Conservation (phyloP, 2,113 vertebrate species). For the Gambusia affinis region DNA sequence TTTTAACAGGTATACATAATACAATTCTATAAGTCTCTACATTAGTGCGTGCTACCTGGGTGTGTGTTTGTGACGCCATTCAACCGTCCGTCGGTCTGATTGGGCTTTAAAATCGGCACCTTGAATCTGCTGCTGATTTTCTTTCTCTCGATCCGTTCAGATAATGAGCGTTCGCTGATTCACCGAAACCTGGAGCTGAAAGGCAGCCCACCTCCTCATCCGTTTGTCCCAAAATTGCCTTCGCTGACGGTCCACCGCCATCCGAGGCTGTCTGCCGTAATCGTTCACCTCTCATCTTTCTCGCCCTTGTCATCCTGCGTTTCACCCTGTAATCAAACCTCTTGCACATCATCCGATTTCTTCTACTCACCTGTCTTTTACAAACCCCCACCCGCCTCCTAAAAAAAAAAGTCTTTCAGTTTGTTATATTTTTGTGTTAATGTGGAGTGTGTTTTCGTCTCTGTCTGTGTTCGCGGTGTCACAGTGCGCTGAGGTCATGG, state of each 20-base stretch:
- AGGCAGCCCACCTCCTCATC: conserved; percentile 22
- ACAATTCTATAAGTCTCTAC: conserved; percentile 68
- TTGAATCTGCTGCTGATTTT: conserved; percentile 25
- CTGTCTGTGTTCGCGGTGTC: conserved; percentile 35
- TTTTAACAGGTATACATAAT: conserved; percentile 56
- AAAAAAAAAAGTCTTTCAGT: conserved; percentile 2
- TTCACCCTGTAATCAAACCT: not conserved
- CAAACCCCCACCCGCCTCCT: not conserved
- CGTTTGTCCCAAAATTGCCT: not conserved
- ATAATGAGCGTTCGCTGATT: conserved; percentile 22
- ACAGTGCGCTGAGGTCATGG: conserved; percentile 88
- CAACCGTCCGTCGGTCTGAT: not conserved
- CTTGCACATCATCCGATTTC: not conserved
- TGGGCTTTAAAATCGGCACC: conserved; percentile 21
- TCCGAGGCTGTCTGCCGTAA: not conserved
- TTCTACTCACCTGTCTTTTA: conserved; percentile 1
- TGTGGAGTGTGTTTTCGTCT: conserved; percentile 33
- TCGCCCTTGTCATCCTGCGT: not conserved
- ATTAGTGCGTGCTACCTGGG: conserved; percentile 61
- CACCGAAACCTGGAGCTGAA: conserved; percentile 6
- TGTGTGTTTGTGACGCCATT: conserved; percentile 47
- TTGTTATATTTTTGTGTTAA: conserved; percentile 34
- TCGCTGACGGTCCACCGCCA: conserved; percentile 3
- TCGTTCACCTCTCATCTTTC: not conserved
- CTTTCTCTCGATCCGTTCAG: conserved; percentile 19